A percentile compares a stretch with the other conserved stretches of the same genome.
Conservation (phyloP, 1,140 invertebrate genomes). For the Bombus breviceps region DNA sequence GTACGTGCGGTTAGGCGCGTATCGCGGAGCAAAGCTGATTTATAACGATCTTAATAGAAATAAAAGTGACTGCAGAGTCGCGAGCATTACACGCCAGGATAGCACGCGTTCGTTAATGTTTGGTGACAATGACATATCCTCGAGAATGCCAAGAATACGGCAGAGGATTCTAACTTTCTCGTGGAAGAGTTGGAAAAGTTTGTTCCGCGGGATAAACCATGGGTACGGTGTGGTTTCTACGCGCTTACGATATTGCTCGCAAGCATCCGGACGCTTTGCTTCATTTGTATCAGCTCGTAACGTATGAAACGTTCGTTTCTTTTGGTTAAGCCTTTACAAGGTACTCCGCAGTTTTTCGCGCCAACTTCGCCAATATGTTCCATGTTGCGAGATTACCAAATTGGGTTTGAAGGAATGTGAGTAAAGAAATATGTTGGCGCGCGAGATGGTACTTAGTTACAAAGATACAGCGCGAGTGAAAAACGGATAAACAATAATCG, state of each 20-base stretch:
- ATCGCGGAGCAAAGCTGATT: slow-evolving; percentile 74
- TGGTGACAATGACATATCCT: slow-evolving; percentile 76
- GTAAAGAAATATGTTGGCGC: too few species aligned
- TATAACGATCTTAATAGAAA: slow-evolving; percentile 76
- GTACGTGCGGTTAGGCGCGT: slow-evolving; percentile 48
- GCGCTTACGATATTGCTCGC: not conserved
- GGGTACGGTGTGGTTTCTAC: not conserved
- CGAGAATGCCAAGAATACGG: slow-evolving; percentile 63
- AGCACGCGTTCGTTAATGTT: slow-evolving; percentile 66
- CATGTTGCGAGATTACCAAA: too few species aligned
- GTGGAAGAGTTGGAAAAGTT: not conserved
- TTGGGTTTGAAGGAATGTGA: too few species aligned
- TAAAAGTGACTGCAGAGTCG: slow-evolving; percentile 59
- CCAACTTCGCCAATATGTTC: too few species aligned
- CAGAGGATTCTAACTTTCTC: slow-evolving; percentile 33
- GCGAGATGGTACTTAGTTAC: too few species aligned
- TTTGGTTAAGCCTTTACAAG: not conserved
- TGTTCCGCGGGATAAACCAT: not conserved
- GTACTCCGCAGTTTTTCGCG: not conserved
- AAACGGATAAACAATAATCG: too few species aligned
- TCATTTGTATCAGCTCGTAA: not conserved
- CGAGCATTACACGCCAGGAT: slow-evolving; percentile 65
- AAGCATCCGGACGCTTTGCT: not conserved
- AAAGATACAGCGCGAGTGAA: too few species aligned
- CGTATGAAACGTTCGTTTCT: not conserved